These are phyloP conservation scores for Penaeus indicus DNA, from an alignment of 1,140 invertebrate genomes.

Conservation along the genomic window DNA sequence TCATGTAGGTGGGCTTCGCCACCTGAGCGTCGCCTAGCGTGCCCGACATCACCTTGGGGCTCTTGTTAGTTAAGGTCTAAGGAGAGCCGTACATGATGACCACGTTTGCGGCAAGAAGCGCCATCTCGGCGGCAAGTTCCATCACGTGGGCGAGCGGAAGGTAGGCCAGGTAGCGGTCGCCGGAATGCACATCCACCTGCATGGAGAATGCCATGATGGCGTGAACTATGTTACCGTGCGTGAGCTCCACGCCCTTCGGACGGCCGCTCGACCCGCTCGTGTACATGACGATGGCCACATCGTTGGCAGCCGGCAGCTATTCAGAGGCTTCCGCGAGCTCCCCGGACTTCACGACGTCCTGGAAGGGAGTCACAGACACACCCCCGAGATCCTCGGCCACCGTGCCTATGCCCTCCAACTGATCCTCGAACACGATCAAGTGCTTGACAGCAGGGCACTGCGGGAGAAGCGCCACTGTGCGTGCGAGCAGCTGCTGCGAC, in stretches of 20 bases:
- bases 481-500: slow-evolving; percentile 63
- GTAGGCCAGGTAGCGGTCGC: slow-evolving; percentile 68
- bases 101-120: slow-evolving; percentile 67
- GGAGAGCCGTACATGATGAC: slow-evolving; percentile 68
- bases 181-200: slow-evolving; percentile 67
- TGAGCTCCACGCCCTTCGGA: slow-evolving; percentile 77
- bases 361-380: slow-evolving; percentile 51
- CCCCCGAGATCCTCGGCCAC: slow-evolving; percentile 28
- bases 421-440: slow-evolving; percentile 66
- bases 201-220: slow-evolving; percentile 60
- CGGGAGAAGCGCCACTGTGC: slow-evolving; percentile 55
- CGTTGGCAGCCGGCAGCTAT: slow-evolving; percentile 36
- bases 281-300: slow-evolving; percentile 72
- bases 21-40: slow-evolving; percentile 67
- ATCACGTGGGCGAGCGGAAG: slow-evolving; percentile 69
- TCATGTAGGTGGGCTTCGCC: slow-evolving; percentile 68
- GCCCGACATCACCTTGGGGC: slow-evolving; percentile 68
- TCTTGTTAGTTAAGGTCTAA: slow-evolving; percentile 68
- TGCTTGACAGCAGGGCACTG: slow-evolving; percentile 47
- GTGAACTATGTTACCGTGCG: slow-evolving; percentile 64
- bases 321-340: slow-evolving; percentile 3
- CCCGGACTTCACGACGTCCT: slow-evolving; percentile 50
- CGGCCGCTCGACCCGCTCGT: slow-evolving; percentile 74
- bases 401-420: slow-evolving; percentile 64
- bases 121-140: slow-evolving; percentile 66